These are phyloP conservation scores for Scaptomyza graminum DNA, from an alignment of 1,140 invertebrate genomes.

Conservation along the genomic window DNA sequence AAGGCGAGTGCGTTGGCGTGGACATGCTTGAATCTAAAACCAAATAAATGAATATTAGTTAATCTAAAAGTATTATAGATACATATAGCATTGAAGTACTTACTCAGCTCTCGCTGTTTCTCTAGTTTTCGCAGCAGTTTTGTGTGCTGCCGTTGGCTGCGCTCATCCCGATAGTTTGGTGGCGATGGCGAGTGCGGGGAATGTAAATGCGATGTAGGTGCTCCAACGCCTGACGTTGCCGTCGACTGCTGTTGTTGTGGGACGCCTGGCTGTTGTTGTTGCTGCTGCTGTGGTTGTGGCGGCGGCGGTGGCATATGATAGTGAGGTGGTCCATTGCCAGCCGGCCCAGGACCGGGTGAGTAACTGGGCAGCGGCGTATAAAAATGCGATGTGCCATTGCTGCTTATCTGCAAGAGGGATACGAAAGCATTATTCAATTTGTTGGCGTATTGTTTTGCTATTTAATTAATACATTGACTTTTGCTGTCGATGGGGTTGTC, in stretches of 20 bases:
- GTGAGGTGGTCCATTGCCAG: constrained; percentile 86
- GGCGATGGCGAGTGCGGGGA: constrained; percentile 85
- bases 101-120: constrained; percentile 86
- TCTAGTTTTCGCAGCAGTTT: constrained; percentile 90
- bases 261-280: constrained; percentile 55
- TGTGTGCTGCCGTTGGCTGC: constrained; percentile 89
- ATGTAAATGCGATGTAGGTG: constrained; percentile 79
- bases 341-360: constrained; percentile 84
- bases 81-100: constrained; percentile 38
- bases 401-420: constrained; percentile 59
- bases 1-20: constrained; percentile 77
- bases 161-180: constrained; percentile 89
- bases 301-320: constrained; percentile 84
- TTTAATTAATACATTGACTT: not conserved
- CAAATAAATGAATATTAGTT: not conserved
- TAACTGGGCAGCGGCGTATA: constrained; percentile 85
- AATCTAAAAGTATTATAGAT: not conserved
- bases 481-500: constrained; percentile 37
- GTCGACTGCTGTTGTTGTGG: constrained; percentile 43
- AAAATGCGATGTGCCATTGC: constrained; percentile 85
- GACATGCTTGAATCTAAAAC: constrained; percentile 55
- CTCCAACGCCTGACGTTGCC: constrained; percentile 31
- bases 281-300: constrained; percentile 35
- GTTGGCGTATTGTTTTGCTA: not conserved
- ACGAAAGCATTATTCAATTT: not conserved